phyloP scores from a whole-genome alignment of 1,140 invertebrate genomes.

The Penaeus vannamei region DNA sequence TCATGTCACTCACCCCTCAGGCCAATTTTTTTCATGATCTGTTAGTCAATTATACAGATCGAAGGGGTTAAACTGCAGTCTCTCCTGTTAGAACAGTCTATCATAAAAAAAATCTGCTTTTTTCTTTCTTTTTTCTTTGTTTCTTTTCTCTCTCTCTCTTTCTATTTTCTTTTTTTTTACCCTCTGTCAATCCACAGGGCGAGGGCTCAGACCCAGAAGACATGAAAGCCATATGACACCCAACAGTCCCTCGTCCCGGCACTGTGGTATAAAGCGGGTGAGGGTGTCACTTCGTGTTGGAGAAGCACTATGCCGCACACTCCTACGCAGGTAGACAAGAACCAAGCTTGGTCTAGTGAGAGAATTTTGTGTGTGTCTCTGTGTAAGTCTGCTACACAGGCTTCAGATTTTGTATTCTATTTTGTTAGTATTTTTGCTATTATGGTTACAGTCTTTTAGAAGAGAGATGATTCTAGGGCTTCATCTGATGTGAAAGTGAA shows the following conservation, averaged over 20 bases:
- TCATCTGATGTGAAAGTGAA: too few relatives aligned
- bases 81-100: too few relatives aligned
- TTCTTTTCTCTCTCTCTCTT: neutral
- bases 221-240: conserved; percentile 64
- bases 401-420: conserved; percentile 3
- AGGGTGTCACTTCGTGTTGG: neutral
- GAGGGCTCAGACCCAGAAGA: conserved; percentile 57
- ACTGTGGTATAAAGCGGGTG: conserved; percentile 62
- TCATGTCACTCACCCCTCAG: too few relatives aligned
- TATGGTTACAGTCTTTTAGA: too few relatives aligned
- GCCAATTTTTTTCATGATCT: too few relatives aligned
- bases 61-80: too few relatives aligned
- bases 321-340: neutral
- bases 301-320: too few relatives aligned
- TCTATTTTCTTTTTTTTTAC: neutral
- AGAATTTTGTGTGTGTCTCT: neutral
- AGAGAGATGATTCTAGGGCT: too few relatives aligned
- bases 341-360: conserved; percentile 5
- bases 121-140: too few relatives aligned
- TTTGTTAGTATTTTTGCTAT: too few relatives aligned
- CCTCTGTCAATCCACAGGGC: conserved; percentile 37
- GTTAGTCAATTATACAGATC: too few relatives aligned
- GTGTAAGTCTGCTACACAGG: neutral
- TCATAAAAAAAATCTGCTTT: too few relatives aligned
- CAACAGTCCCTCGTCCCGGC: conserved; percentile 65